These are phyloP conservation scores for Ginglymostoma cirratum DNA, from an alignment of 2,113 vertebrate species.

Conservation along the genomic window DNA sequence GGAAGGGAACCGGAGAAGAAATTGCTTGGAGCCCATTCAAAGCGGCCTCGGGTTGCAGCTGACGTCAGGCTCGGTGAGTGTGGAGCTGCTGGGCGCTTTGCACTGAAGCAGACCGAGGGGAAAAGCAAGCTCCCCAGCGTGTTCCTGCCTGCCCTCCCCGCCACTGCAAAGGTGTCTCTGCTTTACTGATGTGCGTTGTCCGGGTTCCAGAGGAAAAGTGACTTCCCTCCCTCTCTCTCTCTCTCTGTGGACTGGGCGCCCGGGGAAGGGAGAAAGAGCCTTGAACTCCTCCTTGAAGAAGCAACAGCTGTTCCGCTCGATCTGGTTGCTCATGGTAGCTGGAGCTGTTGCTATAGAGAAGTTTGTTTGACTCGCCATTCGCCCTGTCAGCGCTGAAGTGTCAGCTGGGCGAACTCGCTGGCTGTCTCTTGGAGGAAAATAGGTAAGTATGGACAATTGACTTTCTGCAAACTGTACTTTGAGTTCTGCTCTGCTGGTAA, in stretches of 20 bases:
- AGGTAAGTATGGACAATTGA: background rate
- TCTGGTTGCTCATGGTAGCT: conserved; percentile 19
- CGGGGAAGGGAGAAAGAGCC: background rate
- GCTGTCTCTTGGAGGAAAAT: background rate
- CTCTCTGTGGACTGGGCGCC: background rate
- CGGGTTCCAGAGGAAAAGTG: background rate
- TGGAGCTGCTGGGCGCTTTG: background rate
- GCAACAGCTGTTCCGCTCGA: background rate
- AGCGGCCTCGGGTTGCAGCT: background rate
- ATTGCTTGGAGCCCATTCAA: background rate
- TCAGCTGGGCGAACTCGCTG: too few species aligned
- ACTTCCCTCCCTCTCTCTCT: too few species aligned
- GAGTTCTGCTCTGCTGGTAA: background rate
- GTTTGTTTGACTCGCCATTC: background rate
- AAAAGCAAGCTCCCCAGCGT: background rate
- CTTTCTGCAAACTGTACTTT: background rate
- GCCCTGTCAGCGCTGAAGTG: background rate
- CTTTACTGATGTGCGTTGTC: background rate
- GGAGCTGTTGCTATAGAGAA: conserved; percentile 10
- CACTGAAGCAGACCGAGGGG: background rate
- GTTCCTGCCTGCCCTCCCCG: background rate
- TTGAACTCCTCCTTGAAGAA: background rate
- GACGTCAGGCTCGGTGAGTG: background rate
- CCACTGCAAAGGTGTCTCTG: background rate
- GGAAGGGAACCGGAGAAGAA: background rate